These are phyloP conservation scores for Neotoma lepida DNA, from an alignment of 2,113 vertebrate genomes.

Conservation along the genomic window DNA sequence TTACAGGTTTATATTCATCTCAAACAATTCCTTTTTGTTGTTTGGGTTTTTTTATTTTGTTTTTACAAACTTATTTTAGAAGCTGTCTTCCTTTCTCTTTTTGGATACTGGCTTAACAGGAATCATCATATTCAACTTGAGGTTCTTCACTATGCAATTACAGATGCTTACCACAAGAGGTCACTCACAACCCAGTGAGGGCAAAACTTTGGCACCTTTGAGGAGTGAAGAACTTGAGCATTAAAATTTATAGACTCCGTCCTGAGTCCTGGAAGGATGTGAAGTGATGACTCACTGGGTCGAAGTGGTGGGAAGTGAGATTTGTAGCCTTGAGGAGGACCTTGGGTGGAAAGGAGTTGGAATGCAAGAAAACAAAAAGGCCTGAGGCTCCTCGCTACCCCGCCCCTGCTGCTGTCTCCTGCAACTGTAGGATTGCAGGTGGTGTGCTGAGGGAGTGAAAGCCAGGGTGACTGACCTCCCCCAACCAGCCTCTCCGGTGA, in stretches of 20 bases:
- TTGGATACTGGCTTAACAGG: neutral
- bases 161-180: constrained; percentile 65
- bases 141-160: constrained; percentile 33
- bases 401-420: neutral
- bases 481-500: neutral
- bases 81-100: neutral
- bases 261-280: neutral
- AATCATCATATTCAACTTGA: neutral
- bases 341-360: neutral
- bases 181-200: constrained; percentile 46
- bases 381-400: neutral
- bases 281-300: neutral
- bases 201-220: neutral
- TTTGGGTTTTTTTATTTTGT: neutral
- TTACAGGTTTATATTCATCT: neutral
- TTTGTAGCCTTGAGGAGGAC: neutral
- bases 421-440: neutral
- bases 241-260: neutral
- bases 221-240: neutral
- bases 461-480: neutral
- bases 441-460: neutral
- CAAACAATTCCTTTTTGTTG: neutral
- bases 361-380: neutral
- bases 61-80: constrained; percentile 39
- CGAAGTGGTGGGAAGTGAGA: constrained; percentile 5